Percentiles rank a stretch among this genome's conserved stretches.
Conservation (phyloP, 1,140 invertebrate species). For the Mya arenaria region DNA sequence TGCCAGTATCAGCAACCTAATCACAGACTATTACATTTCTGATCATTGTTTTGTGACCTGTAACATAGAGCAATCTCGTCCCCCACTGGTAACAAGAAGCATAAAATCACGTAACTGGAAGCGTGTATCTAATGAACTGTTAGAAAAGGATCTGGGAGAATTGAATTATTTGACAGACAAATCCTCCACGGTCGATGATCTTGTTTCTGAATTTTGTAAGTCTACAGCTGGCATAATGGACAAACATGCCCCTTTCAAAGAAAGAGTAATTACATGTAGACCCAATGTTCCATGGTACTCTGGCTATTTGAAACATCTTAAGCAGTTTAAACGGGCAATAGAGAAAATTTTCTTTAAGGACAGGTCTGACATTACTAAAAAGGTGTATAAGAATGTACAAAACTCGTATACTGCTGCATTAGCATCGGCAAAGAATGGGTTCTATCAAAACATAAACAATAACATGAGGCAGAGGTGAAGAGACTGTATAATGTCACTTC, state of each 20-base stretch:
- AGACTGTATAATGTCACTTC: slow-evolving; percentile 15
- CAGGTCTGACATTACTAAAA: background rate
- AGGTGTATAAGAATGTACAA: slow-evolving; percentile 20
- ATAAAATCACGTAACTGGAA: slow-evolving; percentile 14
- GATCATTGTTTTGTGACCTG: slow-evolving; percentile 1
- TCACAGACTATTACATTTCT: slow-evolving; percentile 14
- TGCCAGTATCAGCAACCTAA: background rate
- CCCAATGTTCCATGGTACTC: slow-evolving; percentile 19
- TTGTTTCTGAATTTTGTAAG: background rate
- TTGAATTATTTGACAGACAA: background rate
- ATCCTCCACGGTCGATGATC: background rate
- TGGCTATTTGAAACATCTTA: slow-evolving; percentile 3
- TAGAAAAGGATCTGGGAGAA: background rate
- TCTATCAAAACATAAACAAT: slow-evolving; percentile 3
- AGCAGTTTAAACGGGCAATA: slow-evolving; percentile 10
- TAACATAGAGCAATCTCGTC: background rate
- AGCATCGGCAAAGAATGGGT: background rate
- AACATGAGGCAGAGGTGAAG: background rate
- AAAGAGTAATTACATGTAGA: too few species aligned
- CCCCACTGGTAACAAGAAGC: background rate
- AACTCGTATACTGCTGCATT: background rate
- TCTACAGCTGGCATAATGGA: background rate
- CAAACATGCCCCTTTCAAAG: background rate
- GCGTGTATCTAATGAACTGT: background rate
- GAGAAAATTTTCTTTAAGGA: slow-evolving; percentile 9